phyloP scores from a whole-genome alignment of 2,113 vertebrate species.

The Oreotrochilus melanogaster region DNA sequence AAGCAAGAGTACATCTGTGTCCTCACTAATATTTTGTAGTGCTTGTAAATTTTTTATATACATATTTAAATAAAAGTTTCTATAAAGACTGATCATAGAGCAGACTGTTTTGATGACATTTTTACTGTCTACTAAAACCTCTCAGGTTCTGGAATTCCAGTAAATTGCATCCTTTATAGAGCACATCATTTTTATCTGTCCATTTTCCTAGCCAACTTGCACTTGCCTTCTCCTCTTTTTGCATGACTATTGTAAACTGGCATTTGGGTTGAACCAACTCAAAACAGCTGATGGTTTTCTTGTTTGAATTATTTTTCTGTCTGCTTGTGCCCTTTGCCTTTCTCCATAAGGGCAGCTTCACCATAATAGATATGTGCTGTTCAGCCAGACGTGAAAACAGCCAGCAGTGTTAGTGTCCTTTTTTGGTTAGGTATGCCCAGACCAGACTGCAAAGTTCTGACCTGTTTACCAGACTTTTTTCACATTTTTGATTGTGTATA shows the following conservation, averaged over 20 bases:
- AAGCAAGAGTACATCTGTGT: not conserved
- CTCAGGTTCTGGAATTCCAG: not conserved
- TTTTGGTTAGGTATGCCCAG: constrained; percentile 11
- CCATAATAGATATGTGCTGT: not conserved
- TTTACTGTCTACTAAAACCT: not conserved
- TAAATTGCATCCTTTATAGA: not conserved
- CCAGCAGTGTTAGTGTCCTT: not conserved
- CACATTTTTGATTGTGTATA: not conserved
- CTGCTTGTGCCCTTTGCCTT: not conserved
- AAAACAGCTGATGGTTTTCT: not conserved
- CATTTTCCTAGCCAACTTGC: not conserved
- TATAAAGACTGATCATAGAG: not conserved
- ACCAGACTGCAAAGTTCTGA: not conserved
- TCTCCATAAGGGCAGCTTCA: not conserved
- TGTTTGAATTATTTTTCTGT: not conserved
- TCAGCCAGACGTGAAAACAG: not conserved
- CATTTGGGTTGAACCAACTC: not conserved
- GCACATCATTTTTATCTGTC: not conserved
- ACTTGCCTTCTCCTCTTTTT: not conserved
- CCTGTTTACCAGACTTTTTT: not conserved
- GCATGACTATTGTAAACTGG: not conserved
- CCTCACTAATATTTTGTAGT: not conserved
- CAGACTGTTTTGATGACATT: not conserved
- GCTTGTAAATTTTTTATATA: not conserved
- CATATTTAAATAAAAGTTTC: not conserved